A percentile compares a stretch with the other conserved stretches of the same genome.
These are phyloP conservation scores for Hydractinia echinata DNA, from an alignment of 30 jellyfish, hydroid and myxozoan species.

Conservation along the genomic window DNA sequence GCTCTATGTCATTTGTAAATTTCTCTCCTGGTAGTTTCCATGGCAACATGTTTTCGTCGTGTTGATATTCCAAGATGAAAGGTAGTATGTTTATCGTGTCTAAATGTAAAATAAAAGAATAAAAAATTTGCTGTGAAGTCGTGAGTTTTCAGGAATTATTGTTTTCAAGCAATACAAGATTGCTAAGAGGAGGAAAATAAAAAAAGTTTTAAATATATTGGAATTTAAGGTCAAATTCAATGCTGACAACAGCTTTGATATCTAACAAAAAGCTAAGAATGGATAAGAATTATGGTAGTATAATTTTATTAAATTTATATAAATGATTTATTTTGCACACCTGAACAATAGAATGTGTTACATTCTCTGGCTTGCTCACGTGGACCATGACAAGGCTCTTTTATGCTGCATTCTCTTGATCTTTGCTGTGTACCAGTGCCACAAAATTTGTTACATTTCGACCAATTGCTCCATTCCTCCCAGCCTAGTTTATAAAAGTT, in stretches of 20 bases:
- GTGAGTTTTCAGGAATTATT: no score
- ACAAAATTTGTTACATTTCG: conserved; percentile 57
- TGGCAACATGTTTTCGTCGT: not conserved
- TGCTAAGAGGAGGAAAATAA: no score
- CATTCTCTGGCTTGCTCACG: conserved; percentile 48
- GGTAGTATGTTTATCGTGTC: conserved; percentile 9
- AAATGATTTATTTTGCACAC: not conserved
- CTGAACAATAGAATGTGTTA: conserved; percentile 46
- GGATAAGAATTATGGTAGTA: no score
- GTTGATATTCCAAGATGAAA: not conserved
- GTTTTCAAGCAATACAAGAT: no score
- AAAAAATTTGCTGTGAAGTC: no score
- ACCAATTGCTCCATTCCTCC: conserved; percentile 74
- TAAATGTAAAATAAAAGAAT: not conserved
- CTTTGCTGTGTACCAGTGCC: conserved; percentile 67
- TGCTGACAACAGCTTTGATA: no score
- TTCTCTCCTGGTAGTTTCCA: conserved; percentile 20
- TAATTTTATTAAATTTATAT: no score
- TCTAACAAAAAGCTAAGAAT: no score
- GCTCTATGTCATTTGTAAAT: not conserved
- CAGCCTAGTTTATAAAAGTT: conserved; percentile 42
- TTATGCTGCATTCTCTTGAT: conserved; percentile 45
- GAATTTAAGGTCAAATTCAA: no score
- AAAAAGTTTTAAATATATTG: no score
- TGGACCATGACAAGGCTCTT: conserved; percentile 50